Conservation (phyloP, 2,113 vertebrate species). For the Cavia aperea region DNA sequence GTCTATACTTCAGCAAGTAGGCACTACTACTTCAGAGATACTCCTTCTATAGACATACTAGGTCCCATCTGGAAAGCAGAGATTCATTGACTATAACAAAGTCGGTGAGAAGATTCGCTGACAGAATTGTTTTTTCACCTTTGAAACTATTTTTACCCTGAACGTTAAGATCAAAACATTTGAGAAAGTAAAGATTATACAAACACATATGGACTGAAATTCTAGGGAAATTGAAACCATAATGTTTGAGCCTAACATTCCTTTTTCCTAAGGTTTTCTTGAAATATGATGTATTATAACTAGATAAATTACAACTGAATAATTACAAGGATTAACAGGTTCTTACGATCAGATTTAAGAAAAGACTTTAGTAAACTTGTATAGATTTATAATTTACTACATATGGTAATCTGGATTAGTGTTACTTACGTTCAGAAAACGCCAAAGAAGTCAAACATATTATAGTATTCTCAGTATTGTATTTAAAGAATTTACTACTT, state of each 20-base stretch:
- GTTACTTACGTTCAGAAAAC: not conserved
- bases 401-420: not conserved
- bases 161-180: not conserved
- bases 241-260: not conserved
- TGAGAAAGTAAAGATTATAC: not conserved
- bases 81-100: not conserved
- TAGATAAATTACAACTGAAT: not conserved
- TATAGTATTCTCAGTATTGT: not conserved
- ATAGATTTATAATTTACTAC: not conserved
- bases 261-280: not conserved
- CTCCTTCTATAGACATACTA: not conserved
- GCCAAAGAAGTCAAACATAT: not conserved
- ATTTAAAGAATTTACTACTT: not conserved
- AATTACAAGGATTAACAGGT: not conserved
- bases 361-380: not conserved
- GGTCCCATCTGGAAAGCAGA: not conserved
- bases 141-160: slow-evolving; percentile 6
- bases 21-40: not conserved
- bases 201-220: not conserved
- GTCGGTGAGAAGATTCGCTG: not conserved
- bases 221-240: not conserved
- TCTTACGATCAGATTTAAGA: not conserved
- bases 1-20: not conserved
- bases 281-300: not conserved
- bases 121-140: not conserved